These are phyloP conservation scores for Antennarius striatus DNA, from an alignment of 2,113 vertebrate genomes.

Conservation along the genomic window DNA sequence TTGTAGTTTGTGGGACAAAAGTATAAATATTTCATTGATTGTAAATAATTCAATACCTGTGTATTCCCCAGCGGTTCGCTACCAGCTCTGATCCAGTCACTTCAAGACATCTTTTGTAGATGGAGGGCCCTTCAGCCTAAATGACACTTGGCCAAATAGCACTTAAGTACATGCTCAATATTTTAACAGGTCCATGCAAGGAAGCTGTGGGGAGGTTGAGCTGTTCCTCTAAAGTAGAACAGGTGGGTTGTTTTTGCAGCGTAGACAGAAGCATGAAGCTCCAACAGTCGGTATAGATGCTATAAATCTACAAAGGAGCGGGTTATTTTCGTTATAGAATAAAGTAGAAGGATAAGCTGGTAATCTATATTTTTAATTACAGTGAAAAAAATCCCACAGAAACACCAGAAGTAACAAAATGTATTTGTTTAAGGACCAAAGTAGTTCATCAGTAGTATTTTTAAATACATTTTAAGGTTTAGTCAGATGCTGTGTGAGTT, in stretches of 20 bases:
- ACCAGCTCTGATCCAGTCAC: constrained; percentile 76
- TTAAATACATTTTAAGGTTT: no score
- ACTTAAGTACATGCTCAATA: constrained; percentile 86
- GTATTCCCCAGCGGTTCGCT: constrained; percentile 71
- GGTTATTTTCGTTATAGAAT: no score
- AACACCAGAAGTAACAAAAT: no score
- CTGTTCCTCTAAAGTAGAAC: constrained; percentile 57
- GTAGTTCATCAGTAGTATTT: no score
- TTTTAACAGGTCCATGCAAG: constrained; percentile 78
- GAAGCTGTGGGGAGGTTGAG: constrained; percentile 62
- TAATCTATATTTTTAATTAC: no score
- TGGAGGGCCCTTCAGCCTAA: constrained; percentile 82
- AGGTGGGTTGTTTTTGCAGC: constrained; percentile 64
- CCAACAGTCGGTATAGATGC: not conserved
- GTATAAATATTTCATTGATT: constrained; percentile 76
- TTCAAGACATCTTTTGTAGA: constrained; percentile 80
- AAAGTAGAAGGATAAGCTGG: no score
- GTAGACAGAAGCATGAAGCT: constrained; percentile 31
- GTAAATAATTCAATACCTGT: constrained; percentile 81
- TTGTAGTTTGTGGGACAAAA: constrained; percentile 76
- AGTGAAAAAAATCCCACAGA: no score
- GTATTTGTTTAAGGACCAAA: no score
- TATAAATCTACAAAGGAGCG: no score
- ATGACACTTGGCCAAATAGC: constrained; percentile 84
- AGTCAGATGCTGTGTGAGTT: no score